Base-by-base conservation (phyloP, 2,888 invertebrate species). In the Nomada ferruginata region DNA sequence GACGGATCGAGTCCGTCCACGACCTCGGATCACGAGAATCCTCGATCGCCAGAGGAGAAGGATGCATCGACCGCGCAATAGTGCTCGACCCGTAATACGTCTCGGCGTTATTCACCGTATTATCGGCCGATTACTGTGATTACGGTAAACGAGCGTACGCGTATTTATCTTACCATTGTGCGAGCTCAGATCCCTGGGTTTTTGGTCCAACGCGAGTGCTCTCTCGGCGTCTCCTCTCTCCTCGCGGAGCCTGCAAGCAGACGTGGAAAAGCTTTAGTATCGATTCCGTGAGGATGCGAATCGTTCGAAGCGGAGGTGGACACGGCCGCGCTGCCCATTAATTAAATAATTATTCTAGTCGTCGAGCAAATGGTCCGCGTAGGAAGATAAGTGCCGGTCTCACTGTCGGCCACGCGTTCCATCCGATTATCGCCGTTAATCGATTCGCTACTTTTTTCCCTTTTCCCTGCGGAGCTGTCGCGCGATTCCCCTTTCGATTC, bases 171-270 rank as follows among this genome's bases (percentile, higher is more conserved):
- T 95, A 97, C 97, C 97, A 95, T 97, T 97, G 95, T 97, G 97
- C 92, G 97, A 97, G 94, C 97, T 97, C 92, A 96, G 95, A 94
- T 97, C 97, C 93, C 97, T 95, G 85, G 97, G 97, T 95, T 98
- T 97, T 93, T 96, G 96, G 93, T 97, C 97, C 94, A 96, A 95
- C 79, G 96, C 96, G 94, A 97, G 95, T 88, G 96, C 96, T 94
- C 97, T 96, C 93, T 98, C 97, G 89, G 96, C 96, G 93, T 97
- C 97, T 82, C 97, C 97, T 94, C 97, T 95, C 94, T 98, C 97
- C 94, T 98, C 98, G 92, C 97, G 96, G 95, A 98, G 96, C 96
- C 97, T 97, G 95, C 77, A 96, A 96, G 68, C 78, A 66, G 55
- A 95, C 89, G 82, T 86, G 89, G 75, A 82, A 74, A 75, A 82